Evolutionary conservation across 37 sponge, comb jelly and placozoan genomes (phyloP).

Genomic region (Trichoplax adhaerens): DNA sequence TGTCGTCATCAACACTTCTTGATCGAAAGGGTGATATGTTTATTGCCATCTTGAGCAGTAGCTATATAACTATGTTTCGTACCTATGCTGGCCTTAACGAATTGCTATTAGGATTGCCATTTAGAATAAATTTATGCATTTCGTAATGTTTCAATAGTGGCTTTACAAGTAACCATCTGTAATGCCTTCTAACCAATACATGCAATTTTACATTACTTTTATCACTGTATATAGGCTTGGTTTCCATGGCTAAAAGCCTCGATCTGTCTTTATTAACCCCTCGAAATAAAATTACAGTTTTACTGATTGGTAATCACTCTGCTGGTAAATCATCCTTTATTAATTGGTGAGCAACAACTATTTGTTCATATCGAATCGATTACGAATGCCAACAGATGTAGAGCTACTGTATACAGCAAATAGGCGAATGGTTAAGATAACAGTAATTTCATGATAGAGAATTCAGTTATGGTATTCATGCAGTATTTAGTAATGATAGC

Average conservation of each 20-base stretch:
- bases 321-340: conserved; percentile 73
- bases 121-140: too few relatives aligned
- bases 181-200: too few relatives aligned
- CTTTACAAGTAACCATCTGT: too few relatives aligned
- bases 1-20: too few relatives aligned
- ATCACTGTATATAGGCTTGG: conserved; percentile 15
- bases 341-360: conserved; percentile 31
- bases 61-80: too few relatives aligned
- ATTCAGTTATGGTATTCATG: too few relatives aligned
- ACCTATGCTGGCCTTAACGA: too few relatives aligned
- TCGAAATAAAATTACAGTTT: conserved; percentile 44
- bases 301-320: conserved; percentile 66
- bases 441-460: too few relatives aligned
- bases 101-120: too few relatives aligned
- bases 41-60: too few relatives aligned
- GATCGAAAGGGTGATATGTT: too few relatives aligned
- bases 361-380: neutral
- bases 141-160: too few relatives aligned
- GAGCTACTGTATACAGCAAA: neutral
- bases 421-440: neutral
- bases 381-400: neutral
- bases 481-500: neutral
- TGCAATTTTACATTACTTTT: neutral
- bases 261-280: conserved; percentile 35
- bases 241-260: conserved; percentile 24